These are phyloP conservation scores for Proteles cristata DNA, from an alignment of 2,113 vertebrate species.

Conservation along the genomic window DNA sequence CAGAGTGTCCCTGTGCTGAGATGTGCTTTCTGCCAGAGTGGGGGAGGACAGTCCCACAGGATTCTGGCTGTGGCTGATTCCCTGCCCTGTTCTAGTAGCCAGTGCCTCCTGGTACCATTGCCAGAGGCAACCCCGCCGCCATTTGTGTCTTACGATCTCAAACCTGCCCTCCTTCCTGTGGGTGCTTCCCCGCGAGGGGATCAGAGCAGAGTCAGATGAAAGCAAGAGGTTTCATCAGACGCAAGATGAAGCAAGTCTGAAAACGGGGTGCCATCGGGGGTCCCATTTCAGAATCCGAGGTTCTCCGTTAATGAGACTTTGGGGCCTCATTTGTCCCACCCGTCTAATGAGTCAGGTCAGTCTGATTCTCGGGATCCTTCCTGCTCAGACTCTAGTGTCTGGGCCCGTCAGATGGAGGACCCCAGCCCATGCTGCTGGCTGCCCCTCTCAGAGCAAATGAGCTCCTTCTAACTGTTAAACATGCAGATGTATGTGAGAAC, in stretches of 20 bases:
- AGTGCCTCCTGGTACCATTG: not conserved
- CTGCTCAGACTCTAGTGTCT: not conserved
- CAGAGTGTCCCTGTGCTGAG: not conserved
- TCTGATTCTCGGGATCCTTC: not conserved
- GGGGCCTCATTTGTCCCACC: not conserved
- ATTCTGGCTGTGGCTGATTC: not conserved
- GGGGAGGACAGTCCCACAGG: not conserved
- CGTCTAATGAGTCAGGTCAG: not conserved
- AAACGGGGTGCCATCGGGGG: rapidly evolving
- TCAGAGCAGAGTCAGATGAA: constrained; percentile 24
- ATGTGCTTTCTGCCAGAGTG: not conserved
- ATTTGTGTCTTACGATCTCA: not conserved
- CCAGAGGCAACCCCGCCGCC: constrained; percentile 42
- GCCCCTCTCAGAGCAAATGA: not conserved
- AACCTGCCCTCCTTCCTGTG: not conserved
- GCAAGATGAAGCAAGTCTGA: rapidly evolving
- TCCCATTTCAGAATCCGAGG: not conserved
- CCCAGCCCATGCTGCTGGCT: not conserved
- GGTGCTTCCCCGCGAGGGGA: not conserved
- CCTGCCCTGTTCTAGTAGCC: not conserved
- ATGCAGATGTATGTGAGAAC: not conserved
- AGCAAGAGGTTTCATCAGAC: not conserved
- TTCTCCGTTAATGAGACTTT: not conserved
- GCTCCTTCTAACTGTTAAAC: not conserved
- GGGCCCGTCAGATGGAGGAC: no score